Percentiles rank a stretch among this genome's conserved stretches.
These are phyloP conservation scores for Phalacrocorax pelagicus DNA, from an alignment of 2,113 vertebrate genomes.

Conservation along the genomic window DNA sequence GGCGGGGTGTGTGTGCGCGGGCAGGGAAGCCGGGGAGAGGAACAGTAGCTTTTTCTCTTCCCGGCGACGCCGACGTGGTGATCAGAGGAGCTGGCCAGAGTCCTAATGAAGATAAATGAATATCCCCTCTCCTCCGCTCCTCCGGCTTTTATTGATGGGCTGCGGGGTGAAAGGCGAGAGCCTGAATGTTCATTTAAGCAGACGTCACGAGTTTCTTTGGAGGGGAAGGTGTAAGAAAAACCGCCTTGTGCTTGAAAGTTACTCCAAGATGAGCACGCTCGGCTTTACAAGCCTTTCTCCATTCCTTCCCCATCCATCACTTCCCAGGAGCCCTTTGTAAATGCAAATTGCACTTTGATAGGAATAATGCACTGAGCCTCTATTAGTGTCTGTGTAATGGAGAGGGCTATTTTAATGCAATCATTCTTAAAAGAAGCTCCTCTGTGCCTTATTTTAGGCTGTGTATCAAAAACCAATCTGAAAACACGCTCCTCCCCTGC, in stretches of 20 bases:
- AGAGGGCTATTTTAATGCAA: slow-evolving; percentile 66
- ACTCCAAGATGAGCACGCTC: slow-evolving; percentile 38
- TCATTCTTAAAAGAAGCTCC: slow-evolving; percentile 56
- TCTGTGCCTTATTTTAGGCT: background rate
- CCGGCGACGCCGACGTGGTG: slow-evolving; percentile 15
- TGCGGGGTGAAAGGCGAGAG: slow-evolving; percentile 69
- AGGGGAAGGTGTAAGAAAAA: slow-evolving; percentile 60
- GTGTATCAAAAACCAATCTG: slow-evolving; percentile 63
- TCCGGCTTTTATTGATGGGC: slow-evolving; percentile 74
- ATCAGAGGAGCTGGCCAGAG: slow-evolving; percentile 68
- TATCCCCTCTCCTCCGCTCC: slow-evolving; percentile 33
- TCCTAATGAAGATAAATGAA: slow-evolving; percentile 78
- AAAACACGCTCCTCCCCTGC: background rate
- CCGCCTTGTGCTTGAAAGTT: slow-evolving; percentile 31
- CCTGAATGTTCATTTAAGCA: slow-evolving; percentile 66
- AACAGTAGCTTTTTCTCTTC: slow-evolving; percentile 57
- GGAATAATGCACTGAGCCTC: slow-evolving; percentile 53
- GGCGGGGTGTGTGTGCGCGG: background rate
- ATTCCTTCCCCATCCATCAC: slow-evolving; percentile 70
- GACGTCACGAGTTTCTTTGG: slow-evolving; percentile 18
- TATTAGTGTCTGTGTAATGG: slow-evolving; percentile 52
- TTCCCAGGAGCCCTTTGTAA: slow-evolving; percentile 63
- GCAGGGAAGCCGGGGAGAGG: background rate
- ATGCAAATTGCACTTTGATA: slow-evolving; percentile 75
- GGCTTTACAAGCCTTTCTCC: slow-evolving; percentile 37